phyloP scores from a whole-genome alignment of 2,888 invertebrate genomes.

The Lysandra coridon region DNA sequence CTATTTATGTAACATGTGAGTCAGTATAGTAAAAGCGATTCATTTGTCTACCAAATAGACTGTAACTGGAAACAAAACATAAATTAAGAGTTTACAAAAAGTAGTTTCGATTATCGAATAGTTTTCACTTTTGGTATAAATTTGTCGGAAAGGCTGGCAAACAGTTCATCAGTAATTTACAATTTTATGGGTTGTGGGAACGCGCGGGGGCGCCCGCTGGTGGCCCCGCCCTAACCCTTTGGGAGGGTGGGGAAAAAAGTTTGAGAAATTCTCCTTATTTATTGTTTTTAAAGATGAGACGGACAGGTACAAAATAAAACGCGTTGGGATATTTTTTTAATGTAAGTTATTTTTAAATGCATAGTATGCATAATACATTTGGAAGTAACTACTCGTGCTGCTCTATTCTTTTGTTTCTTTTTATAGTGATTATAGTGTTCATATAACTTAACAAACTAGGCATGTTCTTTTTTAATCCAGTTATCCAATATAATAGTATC shows the following conservation, averaged over 20 bases:
- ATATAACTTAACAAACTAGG: too few species aligned
- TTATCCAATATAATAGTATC: too few species aligned
- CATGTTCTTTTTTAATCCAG: too few species aligned
- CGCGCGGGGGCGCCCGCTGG: slow-evolving; percentile 59
- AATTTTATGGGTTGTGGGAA: slow-evolving; percentile 78
- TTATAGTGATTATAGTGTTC: too few species aligned
- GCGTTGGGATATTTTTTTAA: not conserved
- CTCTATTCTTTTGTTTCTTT: too few species aligned
- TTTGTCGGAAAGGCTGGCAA: slow-evolving; percentile 5
- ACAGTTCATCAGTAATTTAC: slow-evolving; percentile 78
- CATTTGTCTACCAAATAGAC: too few species aligned
- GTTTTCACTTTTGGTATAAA: slow-evolving; percentile 5
- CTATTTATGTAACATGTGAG: too few species aligned
- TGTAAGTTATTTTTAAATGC: not conserved
- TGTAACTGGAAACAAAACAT: not conserved
- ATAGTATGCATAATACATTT: too few species aligned
- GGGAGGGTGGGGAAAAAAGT: slow-evolving; percentile 55
- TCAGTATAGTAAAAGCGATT: too few species aligned
- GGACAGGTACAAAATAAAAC: not conserved
- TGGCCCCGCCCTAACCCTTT: slow-evolving; percentile 70
- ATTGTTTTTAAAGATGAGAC: slow-evolving; percentile 23
- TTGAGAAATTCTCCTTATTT: slow-evolving; percentile 36
- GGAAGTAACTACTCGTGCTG: too few species aligned
- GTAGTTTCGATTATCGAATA: not conserved
- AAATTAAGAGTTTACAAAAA: not conserved